Evolutionary conservation across 2,113 vertebrate genomes (phyloP), one percentile per base, ranked within the genome.

Genomic region (Thomomys bottae): DNA sequence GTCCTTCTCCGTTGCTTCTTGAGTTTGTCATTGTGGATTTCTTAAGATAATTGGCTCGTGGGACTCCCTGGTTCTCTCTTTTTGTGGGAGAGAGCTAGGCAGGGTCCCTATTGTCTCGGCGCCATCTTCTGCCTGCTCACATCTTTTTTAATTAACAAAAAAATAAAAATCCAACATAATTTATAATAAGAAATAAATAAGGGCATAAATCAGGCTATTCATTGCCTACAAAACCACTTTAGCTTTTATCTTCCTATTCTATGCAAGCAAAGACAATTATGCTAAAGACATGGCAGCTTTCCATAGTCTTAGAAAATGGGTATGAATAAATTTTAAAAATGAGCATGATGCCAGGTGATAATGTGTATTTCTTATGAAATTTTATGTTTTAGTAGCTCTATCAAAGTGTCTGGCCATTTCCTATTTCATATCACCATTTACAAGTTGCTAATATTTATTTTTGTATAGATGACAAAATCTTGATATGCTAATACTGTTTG

Each of bases 401-500:
- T 59, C 49, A 87, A 94, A 92, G 73, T 30, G 36, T 54, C 84
- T 45, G 89, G 59, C 7, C 84, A 81, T 92, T 95, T 92, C 59
- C 38, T 57, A 32, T 95, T 94, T 95, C 28, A 78, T 34, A 63
- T 96, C 66, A 94, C 26, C 78, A 67, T 11, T 84, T 89, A 85
- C 83, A 87, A 89, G 79, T 49, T 87, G 73, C 94, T 86, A 89
- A 64, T 84, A 75, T 89, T 73, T 90, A 17, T 84, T 78, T 54
- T 88, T 95, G 59, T 83, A 75, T 75, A 85, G 45, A 78, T 92
- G 77, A 92, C 88, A 96, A 90, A 83, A 75, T 82, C 54, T 21
- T 1, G 83, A 92, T 26, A 80, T 84, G 8, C 9, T 78, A 91
- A 66, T 88, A 81, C 32, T 80, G 0, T 54, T 84, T 66, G 8